Evolutionary conservation across 2,888 invertebrate species (phyloP).

Genomic region (Actias luna): DNA sequence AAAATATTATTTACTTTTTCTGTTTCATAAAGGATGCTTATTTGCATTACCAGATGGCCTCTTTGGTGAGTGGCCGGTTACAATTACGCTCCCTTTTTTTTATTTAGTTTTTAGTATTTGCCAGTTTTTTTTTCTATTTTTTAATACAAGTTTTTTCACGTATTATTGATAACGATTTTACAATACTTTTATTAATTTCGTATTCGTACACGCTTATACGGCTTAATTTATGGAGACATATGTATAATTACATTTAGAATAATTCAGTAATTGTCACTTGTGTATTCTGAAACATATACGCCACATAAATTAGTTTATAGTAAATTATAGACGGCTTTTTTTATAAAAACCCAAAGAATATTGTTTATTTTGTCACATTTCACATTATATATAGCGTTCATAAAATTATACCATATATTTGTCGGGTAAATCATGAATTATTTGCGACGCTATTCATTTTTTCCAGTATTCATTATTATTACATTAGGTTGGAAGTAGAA

Average conservation of each 20-base stretch:
- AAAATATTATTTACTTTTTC: slow-evolving; percentile 53
- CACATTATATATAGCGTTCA: not conserved
- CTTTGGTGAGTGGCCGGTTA: slow-evolving; percentile 76
- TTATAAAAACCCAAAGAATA: not conserved
- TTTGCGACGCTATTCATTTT: slow-evolving; percentile 32
- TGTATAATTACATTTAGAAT: not conserved
- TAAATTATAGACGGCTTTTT: not conserved
- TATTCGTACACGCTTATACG: slow-evolving; percentile 58
- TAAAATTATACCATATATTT: slow-evolving; percentile 19
- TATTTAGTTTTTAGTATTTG: slow-evolving; percentile 39
- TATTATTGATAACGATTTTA: slow-evolving; percentile 27
- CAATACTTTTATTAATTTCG: slow-evolving; percentile 34
- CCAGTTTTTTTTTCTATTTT: slow-evolving; percentile 21
- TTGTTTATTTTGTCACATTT: not conserved
- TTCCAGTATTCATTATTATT: slow-evolving; percentile 13
- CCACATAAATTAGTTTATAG: not conserved
- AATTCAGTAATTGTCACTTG: not conserved
- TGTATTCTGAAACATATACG: not conserved
- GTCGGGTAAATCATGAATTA: slow-evolving; percentile 27
- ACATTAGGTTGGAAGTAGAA: not conserved
- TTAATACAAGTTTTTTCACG: slow-evolving; percentile 39
- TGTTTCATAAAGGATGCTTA: slow-evolving; percentile 76
- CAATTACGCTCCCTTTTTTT: slow-evolving; percentile 43
- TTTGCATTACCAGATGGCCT: slow-evolving; percentile 80
- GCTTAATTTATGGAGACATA: slow-evolving; percentile 43